These are phyloP conservation scores for Drosophila auraria DNA, from an alignment of 1,140 invertebrate genomes.

Conservation along the genomic window DNA sequence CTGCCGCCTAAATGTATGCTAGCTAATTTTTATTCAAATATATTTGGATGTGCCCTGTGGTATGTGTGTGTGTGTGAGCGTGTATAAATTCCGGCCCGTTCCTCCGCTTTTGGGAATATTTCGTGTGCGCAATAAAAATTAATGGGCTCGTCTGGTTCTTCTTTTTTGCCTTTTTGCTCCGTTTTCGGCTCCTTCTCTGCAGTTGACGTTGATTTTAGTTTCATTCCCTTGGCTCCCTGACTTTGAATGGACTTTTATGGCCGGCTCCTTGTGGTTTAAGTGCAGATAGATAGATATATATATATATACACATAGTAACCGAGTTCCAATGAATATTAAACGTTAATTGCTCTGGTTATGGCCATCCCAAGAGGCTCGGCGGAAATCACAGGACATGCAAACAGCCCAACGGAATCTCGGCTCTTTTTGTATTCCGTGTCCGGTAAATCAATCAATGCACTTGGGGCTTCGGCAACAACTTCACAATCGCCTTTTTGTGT, in stretches of 20 bases:
- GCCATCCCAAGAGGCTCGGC: conserved; percentile 18
- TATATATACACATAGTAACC: conserved; percentile 17
- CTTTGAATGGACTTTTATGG: conserved; percentile 62
- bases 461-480: conserved; percentile 15
- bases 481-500: conserved; percentile 30
- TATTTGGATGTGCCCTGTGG: conserved; percentile 19
- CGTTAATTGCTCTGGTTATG: conserved; percentile 54
- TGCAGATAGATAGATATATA: conserved; percentile 40
- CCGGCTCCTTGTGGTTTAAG: conserved; percentile 42
- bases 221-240: conserved; percentile 47
- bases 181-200: conserved; percentile 36
- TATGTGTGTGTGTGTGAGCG: conserved; percentile 3
- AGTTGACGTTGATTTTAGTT: conserved; percentile 77
- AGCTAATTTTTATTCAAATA: conserved; percentile 80
- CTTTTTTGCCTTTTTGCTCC: conserved; percentile 9
- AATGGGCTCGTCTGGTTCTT: conserved; percentile 63
- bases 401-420: conserved; percentile 16
- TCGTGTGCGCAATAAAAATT: conserved; percentile 75
- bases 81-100: conserved; percentile 16
- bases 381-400: conserved; percentile 47
- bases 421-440: conserved; percentile 6
- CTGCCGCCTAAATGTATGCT: conserved; percentile 70
- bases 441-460: conserved; percentile 66
- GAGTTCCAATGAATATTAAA: conserved; percentile 39
- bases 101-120: conserved; percentile 36